A percentile compares a stretch with the other conserved stretches of the same genome.
Conservation (phyloP, 2,888 invertebrate species). For the Ctena decussata region DNA sequence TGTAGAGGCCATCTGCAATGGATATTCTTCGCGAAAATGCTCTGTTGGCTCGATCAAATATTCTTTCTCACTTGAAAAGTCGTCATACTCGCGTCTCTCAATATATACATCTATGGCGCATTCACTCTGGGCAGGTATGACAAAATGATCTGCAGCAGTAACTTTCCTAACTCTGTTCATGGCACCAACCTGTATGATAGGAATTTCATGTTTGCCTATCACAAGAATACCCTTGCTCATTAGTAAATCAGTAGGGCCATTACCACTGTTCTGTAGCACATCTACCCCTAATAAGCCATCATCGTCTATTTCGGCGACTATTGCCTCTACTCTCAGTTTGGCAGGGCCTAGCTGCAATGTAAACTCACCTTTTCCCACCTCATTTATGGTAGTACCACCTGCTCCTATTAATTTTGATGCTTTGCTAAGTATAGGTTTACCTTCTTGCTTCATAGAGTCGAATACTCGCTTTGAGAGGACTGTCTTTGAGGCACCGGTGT, state of each 20-base stretch:
- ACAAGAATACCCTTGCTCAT: conserved; percentile 30
- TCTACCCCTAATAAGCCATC: conserved; percentile 35
- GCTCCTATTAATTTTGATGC: neutral
- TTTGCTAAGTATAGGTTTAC: neutral
- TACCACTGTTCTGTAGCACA: conserved; percentile 17
- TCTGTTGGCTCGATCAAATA: neutral
- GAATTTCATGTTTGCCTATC: neutral
- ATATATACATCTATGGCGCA: conserved; percentile 32
- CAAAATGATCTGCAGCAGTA: conserved; percentile 24
- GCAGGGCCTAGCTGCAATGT: neutral
- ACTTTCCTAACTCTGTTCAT: conserved; percentile 5
- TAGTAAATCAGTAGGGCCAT: conserved; percentile 32
- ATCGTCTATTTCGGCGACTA: conserved; percentile 6
- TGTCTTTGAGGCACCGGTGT: neutral
- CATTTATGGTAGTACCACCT: neutral
- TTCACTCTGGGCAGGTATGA: conserved; percentile 22
- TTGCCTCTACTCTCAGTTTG: neutral
- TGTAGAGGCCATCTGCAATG: conserved; percentile 27
- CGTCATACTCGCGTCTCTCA: conserved; percentile 24
- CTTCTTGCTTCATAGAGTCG: neutral
- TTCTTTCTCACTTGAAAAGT: neutral
- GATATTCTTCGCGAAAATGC: neutral
- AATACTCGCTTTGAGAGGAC: neutral
- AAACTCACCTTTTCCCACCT: conserved; percentile 10
- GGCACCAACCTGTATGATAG: neutral